phyloP scores from a whole-genome alignment of 1,140 invertebrate genomes.

The Melanaphis sacchari region DNA sequence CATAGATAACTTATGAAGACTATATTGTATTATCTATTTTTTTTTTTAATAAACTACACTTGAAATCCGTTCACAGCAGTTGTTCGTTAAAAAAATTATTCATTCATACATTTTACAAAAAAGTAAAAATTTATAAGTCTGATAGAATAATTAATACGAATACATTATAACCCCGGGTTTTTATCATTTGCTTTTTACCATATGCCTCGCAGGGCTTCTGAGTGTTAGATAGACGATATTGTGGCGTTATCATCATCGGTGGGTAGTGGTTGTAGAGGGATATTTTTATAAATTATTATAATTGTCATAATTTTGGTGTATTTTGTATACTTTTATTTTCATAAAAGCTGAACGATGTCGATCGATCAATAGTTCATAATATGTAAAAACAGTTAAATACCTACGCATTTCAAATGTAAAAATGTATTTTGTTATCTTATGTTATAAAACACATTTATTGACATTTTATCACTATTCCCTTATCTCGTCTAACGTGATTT shows the following conservation, averaged over 20 bases:
- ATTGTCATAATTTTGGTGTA: not conserved
- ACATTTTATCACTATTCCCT: not conserved
- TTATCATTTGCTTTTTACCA: not conserved
- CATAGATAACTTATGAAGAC: not conserved
- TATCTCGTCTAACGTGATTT: not conserved
- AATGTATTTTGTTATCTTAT: not conserved
- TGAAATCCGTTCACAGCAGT: not conserved
- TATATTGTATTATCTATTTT: not conserved
- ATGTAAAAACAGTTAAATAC: not conserved
- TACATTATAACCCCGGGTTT: not conserved
- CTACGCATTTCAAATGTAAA: not conserved
- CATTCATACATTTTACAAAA: not conserved
- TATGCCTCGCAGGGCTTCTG: not conserved
- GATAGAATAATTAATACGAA: not conserved
- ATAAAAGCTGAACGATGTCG: not conserved
- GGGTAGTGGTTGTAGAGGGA: not conserved
- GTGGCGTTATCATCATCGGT: not conserved
- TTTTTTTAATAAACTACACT: no score
- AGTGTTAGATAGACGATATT: not conserved
- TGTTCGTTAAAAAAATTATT: not conserved
- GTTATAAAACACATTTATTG: not conserved
- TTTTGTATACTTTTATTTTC: not conserved
- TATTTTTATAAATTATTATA: not conserved
- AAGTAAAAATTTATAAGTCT: not conserved
- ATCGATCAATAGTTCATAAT: not conserved